phyloP scores from a whole-genome alignment of 1,140 invertebrate species.

The Trachymyrmex cornetzi region DNA sequence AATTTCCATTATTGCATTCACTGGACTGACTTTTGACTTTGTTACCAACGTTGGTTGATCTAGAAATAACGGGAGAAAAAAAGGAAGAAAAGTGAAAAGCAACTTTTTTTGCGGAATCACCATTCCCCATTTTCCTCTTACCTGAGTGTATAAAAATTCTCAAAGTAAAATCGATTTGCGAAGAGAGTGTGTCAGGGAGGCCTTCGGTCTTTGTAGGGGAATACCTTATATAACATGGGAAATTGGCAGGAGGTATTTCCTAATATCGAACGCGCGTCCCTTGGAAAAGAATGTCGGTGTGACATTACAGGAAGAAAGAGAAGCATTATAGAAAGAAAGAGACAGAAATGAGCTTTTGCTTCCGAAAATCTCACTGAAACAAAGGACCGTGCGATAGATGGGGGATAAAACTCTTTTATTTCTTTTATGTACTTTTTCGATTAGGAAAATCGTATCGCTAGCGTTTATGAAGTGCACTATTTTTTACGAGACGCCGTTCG shows the following conservation, averaged over 20 bases:
- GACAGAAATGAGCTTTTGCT: constrained; percentile 21
- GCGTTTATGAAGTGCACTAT: constrained; percentile 30
- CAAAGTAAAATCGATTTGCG: constrained; percentile 72
- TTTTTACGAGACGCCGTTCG: constrained; percentile 16
- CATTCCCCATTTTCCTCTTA: constrained; percentile 18
- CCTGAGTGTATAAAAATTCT: constrained; percentile 71
- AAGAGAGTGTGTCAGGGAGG: constrained; percentile 51
- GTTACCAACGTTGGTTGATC: background rate
- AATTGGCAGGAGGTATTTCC: constrained; percentile 79
- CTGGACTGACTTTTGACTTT: background rate
- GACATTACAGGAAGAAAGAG: constrained; percentile 57
- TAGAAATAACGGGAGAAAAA: background rate
- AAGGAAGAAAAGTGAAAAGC: background rate
- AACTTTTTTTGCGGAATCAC: background rate
- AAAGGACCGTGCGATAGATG: constrained; percentile 30
- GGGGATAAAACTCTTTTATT: background rate
- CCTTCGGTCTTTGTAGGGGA: constrained; percentile 70
- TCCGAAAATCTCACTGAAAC: constrained; percentile 58
- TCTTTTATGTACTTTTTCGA: constrained; percentile 35
- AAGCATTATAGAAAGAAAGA: background rate
- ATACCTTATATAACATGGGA: constrained; percentile 71
- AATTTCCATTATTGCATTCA: background rate
- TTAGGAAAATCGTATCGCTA: constrained; percentile 36
- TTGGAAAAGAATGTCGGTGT: constrained; percentile 74
- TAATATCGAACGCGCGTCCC: constrained; percentile 75